Evolutionary conservation across 1,140 invertebrate species (phyloP).

Genomic region (Plutomurus gul): DNA sequence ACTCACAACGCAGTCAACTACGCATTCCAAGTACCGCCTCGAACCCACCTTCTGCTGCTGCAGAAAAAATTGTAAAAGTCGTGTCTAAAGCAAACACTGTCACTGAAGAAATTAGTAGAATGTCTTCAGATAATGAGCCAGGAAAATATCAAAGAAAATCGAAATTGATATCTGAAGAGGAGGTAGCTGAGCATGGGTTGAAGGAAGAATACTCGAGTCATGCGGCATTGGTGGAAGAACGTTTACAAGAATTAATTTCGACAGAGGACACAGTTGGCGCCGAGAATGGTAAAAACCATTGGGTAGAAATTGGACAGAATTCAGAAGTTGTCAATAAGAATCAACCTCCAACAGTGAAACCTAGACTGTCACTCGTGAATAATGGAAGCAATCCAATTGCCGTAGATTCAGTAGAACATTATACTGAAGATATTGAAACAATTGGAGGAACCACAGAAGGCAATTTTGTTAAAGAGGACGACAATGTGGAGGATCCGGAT

Average conservation of each 20-base stretch:
- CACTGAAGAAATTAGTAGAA: background rate
- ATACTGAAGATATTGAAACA: background rate
- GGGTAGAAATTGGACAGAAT: background rate
- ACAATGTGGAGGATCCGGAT: background rate
- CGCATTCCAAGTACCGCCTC: too few relatives aligned
- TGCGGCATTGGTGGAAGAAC: background rate
- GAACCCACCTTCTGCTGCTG: too few relatives aligned
- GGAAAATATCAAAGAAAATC: background rate
- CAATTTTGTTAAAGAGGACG: background rate
- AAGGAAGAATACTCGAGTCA: background rate
- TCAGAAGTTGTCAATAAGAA: too few relatives aligned
- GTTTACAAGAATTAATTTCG: slow-evolving; percentile 13
- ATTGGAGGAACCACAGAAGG: too few relatives aligned
- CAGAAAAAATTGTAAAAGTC: too few relatives aligned
- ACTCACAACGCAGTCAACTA: too few relatives aligned
- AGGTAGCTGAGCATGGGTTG: background rate
- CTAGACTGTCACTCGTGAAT: too few relatives aligned
- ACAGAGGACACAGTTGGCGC: background rate
- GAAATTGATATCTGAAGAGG: background rate
- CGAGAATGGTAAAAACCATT: background rate
- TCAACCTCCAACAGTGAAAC: too few relatives aligned
- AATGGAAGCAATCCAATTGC: too few relatives aligned
- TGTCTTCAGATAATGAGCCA: too few relatives aligned
- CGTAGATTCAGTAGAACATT: too few relatives aligned
- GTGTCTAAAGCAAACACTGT: background rate